Base-by-base conservation (phyloP, 2,113 vertebrate genomes). In the Trichechus manatus region DNA sequence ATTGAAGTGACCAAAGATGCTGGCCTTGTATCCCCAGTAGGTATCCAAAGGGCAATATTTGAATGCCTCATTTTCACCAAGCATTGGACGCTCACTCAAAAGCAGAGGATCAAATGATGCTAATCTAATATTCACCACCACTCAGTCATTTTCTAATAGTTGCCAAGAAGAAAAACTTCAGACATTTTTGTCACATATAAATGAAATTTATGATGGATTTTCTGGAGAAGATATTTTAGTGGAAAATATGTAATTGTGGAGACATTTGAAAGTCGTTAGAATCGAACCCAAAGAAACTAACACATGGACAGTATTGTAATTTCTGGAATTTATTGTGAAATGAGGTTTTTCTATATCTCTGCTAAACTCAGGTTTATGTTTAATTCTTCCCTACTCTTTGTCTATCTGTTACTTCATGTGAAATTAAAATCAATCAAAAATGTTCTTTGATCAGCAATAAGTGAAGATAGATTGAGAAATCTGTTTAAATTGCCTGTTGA, bases 301-400 rank as follows among this genome's bases (percentile, higher is more conserved):
- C 63, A 72, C n/a, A 33, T 90, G 42, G 77, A 89, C 86, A 81
- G 80, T 83, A 87, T 63, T 93, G 47, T 42, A 74, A 77, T 53
- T 89, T 89, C 44, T 92, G 77, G 42, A 92, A 92, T 74, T 87
- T 89, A 82, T 56, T 87, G 63, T 86, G 63, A 88, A 96, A 95
- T 70, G 47, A 91, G 39, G 83, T 72, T 94, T 87, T 85, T 66
- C 90, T 84, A 77, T 68, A 93, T 70, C 29, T 92, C 83, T 95
- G 27, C 29, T 90, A 70, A 91, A 77, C 10, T 75, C 15, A 68
- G 42, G 66, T 23, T 87, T 95, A 42, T 66, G 39, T 91, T 95
- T 86, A 90, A 94, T 36, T 77, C 72, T 87, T 89, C 61, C 39
- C 33, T 8, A 29, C 29, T 85, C 50, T 78, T 59, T 42, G 4